Percentiles rank a stretch among this genome's conserved stretches.
phyloP scores from a whole-genome alignment of 2,113 vertebrate species.

The Callorhinus ursinus region DNA sequence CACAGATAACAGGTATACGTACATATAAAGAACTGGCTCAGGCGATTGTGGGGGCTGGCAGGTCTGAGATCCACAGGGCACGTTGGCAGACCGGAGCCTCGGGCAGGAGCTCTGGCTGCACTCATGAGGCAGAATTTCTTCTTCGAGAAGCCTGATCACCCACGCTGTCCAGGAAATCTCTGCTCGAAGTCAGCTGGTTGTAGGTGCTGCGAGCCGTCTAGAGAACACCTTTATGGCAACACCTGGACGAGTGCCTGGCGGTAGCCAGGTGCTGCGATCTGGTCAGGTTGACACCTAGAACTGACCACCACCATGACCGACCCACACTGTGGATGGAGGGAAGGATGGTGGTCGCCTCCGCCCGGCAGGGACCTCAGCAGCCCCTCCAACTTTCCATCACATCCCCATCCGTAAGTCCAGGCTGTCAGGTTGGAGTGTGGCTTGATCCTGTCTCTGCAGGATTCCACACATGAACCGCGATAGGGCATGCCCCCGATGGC shows the following conservation, averaged over 20 bases:
- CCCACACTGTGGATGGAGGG: not conserved
- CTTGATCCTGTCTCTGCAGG: not conserved
- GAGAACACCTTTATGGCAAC: fast-evolving
- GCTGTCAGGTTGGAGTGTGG: fast-evolving
- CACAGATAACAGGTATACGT: fast-evolving
- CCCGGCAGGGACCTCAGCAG: not conserved
- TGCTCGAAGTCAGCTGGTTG: too few relatives aligned
- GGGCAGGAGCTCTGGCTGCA: not conserved
- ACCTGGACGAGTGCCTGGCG: fast-evolving
- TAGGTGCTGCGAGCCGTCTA: fast-evolving
- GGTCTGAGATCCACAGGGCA: not conserved
- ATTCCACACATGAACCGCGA: not conserved
- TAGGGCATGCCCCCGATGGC: too few relatives aligned
- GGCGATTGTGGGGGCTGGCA: fast-evolving
- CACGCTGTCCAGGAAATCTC: not conserved
- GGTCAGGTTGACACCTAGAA: too few relatives aligned
- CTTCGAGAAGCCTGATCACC: not conserved
- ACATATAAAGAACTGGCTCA: not conserved
- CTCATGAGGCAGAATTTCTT: not conserved
- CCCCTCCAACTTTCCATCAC: fast-evolving
- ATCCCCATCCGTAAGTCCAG: not conserved
- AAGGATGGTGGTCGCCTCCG: fast-evolving
- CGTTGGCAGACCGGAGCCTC: not conserved
- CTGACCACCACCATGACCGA: too few relatives aligned
- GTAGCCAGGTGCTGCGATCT: not conserved